Conservation (phyloP, 2,797 vertebrate genomes). For the Hybognathus amarus region DNA sequence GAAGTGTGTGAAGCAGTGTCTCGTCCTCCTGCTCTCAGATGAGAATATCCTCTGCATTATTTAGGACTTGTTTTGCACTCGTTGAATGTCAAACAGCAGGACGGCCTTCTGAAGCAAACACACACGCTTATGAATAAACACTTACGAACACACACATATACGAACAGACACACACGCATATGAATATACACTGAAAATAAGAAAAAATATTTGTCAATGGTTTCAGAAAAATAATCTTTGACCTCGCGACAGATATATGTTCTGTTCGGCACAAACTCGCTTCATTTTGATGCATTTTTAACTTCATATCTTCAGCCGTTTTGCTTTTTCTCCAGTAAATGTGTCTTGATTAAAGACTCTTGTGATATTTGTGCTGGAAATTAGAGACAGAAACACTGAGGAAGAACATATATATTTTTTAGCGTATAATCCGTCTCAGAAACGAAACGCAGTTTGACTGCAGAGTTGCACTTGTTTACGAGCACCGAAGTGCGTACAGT, state of each 20-base stretch:
- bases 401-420: not conserved
- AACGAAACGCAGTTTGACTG: not conserved
- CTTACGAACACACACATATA: not conserved
- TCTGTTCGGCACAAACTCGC: too few relatives aligned
- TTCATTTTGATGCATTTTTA: too few relatives aligned
- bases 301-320: too few relatives aligned
- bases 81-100: constrained; percentile 9
- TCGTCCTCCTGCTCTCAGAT: not conserved
- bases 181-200: too few relatives aligned
- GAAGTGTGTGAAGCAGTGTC: not conserved
- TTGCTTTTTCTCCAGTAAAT: too few relatives aligned
- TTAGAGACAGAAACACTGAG: not conserved
- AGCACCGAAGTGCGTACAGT: not conserved
- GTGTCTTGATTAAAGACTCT: too few relatives aligned
- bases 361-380: too few relatives aligned
- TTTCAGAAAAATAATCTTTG: too few relatives aligned
- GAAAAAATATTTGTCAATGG: too few relatives aligned
- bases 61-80: not conserved
- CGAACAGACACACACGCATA: too few relatives aligned
- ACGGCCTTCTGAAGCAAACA: not conserved
- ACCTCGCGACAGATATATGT: too few relatives aligned
- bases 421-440: not conserved
- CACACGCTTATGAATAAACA: rapidly evolving
- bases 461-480: not conserved
- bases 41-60: constrained; percentile 2